phyloP scores from a whole-genome alignment of 2,888 invertebrate species.

The Hirtodrosophila cameraria region DNA sequence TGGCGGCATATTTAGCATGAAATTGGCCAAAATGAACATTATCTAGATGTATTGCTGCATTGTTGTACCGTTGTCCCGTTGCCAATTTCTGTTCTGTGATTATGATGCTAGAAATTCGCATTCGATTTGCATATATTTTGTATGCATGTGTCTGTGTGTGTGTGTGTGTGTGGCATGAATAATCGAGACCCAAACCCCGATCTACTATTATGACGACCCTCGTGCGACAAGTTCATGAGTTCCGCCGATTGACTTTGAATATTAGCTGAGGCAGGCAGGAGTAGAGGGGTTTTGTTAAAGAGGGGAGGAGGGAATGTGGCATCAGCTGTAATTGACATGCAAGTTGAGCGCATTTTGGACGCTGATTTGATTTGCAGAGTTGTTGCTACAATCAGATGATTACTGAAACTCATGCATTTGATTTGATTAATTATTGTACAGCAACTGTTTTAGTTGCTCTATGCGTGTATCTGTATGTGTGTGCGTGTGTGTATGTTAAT shows the following conservation, averaged over 20 bases:
- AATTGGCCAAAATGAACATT: constrained; percentile 64
- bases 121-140: constrained; percentile 76
- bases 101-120: constrained; percentile 65
- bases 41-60: constrained; percentile 9
- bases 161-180: constrained; percentile 62
- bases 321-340: constrained; percentile 75
- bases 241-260: constrained; percentile 75
- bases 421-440: constrained; percentile 72
- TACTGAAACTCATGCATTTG: constrained; percentile 74
- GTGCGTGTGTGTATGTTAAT: constrained; percentile 59
- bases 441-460: constrained; percentile 42
- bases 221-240: constrained; percentile 67
- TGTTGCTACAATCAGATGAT: constrained; percentile 54
- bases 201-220: constrained; percentile 53
- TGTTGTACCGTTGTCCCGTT: background rate
- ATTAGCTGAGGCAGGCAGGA: constrained; percentile 46
- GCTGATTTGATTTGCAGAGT: constrained; percentile 72
- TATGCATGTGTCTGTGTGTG: constrained; percentile 4
- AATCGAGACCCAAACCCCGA: constrained; percentile 52
- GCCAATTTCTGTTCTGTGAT: constrained; percentile 48
- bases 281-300: no score
- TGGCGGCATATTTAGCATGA: constrained; percentile 74
- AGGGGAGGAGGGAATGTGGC: background rate
- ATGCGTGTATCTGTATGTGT: constrained; percentile 1
- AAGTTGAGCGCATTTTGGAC: constrained; percentile 68